Evolutionary conservation across 2,113 vertebrate species (phyloP).

Genomic region (Melanocharis versteri): DNA sequence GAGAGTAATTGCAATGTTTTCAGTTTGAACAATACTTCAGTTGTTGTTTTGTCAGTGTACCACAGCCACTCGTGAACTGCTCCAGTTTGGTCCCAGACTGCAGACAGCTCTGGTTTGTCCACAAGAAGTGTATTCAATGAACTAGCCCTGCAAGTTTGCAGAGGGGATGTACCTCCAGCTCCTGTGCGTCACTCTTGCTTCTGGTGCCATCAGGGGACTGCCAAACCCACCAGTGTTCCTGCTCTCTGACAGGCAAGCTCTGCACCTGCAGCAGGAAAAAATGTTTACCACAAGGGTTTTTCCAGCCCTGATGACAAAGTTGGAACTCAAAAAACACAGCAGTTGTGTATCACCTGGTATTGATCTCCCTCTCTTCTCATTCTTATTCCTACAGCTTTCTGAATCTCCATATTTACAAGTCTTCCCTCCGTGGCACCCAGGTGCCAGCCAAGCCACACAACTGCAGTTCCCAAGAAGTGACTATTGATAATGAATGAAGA

Average conservation of each 20-base stretch:
- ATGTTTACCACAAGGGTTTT: background rate
- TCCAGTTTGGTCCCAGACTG: background rate
- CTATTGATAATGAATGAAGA: background rate
- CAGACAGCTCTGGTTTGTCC: background rate
- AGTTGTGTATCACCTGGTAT: background rate
- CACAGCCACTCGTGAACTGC: background rate
- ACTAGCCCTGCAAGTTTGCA: background rate
- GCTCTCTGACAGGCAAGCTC: background rate
- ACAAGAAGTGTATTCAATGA: background rate
- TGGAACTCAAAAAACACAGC: background rate
- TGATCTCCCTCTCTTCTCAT: background rate
- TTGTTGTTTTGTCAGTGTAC: background rate
- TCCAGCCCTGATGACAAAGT: background rate
- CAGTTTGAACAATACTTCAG: background rate
- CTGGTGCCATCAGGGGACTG: background rate
- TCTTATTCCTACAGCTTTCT: background rate
- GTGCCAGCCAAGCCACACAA: background rate
- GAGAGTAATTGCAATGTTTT: background rate
- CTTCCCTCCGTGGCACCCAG: background rate
- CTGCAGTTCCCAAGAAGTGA: background rate
- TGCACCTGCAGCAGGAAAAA: background rate
- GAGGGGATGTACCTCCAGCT: background rate
- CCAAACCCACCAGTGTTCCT: background rate
- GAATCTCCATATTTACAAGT: background rate
- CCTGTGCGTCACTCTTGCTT: background rate